Base-by-base conservation (phyloP, 2,797 vertebrate species). In the Gallinago solitaria region DNA sequence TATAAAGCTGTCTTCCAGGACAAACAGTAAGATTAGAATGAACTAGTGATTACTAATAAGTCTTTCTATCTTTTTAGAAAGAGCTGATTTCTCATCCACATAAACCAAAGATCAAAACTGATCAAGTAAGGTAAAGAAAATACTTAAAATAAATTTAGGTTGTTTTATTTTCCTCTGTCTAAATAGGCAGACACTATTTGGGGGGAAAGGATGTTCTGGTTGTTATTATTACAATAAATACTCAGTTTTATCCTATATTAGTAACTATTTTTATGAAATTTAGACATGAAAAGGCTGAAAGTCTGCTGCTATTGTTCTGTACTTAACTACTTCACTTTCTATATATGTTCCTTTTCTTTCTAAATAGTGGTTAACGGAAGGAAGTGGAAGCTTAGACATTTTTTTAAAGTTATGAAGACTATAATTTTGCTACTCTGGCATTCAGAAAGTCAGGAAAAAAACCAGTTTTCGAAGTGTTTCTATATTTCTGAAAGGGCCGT, bases 51-150 rank as follows among this genome's bases (percentile, higher is more conserved):
- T 20, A 64, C 20, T 71, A 51, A 10, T 9, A 63, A 33, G 39
- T 20, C 7, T 39, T 65, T 60, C 7, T 64, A 75, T 90, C 17
- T 89, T 80, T 93, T 79, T 79, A 98, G 98, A 98, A 98, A 90
- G 98, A 98, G 89, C 43, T 90, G 25, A 28, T 98, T 77, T 97
- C 97, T 54, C 75, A 56, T 51, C 83, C 81, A 48, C 80, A 96
- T 83, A 97, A 97, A 74, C 69, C 87, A n/a, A 95, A 92, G 60
- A 39, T 8, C 65, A 96, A 91, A 73, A 23, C 24, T 1, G 7
- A 81, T 20, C 33, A 81, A n/a, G 19, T 67, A 83, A 94, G 82
- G 92, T 97, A 91, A 96, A 41, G 67, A 50, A 60, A 67, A 56
- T 9, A 27, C 23, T 64, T n/a, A 28, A 57, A 57, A 32, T 47